Conservation (phyloP, 1,140 invertebrate genomes). For the Apis dorsata region DNA sequence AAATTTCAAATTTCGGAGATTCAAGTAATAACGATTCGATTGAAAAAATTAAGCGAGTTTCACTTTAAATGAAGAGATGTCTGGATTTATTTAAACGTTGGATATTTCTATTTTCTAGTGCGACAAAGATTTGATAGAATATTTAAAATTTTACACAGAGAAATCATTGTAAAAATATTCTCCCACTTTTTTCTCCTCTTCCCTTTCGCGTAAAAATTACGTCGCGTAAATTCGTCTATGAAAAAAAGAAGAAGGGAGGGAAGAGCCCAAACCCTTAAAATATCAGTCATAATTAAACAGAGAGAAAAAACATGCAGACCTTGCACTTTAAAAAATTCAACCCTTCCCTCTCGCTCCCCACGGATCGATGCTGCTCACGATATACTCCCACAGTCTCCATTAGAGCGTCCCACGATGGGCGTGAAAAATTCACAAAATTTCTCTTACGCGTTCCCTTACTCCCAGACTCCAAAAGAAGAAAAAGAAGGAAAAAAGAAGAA, state of each 20-base stretch:
- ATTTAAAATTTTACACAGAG: too few relatives aligned
- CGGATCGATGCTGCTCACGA: not conserved
- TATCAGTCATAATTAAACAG: slow-evolving; percentile 3
- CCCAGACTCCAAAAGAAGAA: too few relatives aligned
- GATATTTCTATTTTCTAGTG: too few relatives aligned
- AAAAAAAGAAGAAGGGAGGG: not conserved
- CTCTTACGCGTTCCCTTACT: too few relatives aligned
- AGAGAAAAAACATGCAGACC: not conserved
- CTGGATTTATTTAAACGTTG: too few relatives aligned
- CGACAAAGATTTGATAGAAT: too few relatives aligned
- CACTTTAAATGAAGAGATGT: not conserved
- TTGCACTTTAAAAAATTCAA: slow-evolving; percentile 16
- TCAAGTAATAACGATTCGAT: too few relatives aligned
- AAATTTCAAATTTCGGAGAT: too few relatives aligned
- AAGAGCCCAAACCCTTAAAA: too few relatives aligned
- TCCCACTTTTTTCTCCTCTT: too few relatives aligned
- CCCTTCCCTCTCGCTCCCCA: not conserved
- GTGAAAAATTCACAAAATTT: not conserved
- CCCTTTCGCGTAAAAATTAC: not conserved
- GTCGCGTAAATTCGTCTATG: not conserved
- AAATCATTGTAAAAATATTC: too few relatives aligned
- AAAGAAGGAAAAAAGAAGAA: not conserved
- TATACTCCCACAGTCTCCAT: not conserved
- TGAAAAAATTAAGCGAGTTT: too few relatives aligned
- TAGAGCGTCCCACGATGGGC: not conserved